Percentiles rank a stretch among this genome's conserved stretches.
These are phyloP conservation scores for Plusia festucae DNA, from an alignment of 2,888 invertebrate species.

Conservation along the genomic window DNA sequence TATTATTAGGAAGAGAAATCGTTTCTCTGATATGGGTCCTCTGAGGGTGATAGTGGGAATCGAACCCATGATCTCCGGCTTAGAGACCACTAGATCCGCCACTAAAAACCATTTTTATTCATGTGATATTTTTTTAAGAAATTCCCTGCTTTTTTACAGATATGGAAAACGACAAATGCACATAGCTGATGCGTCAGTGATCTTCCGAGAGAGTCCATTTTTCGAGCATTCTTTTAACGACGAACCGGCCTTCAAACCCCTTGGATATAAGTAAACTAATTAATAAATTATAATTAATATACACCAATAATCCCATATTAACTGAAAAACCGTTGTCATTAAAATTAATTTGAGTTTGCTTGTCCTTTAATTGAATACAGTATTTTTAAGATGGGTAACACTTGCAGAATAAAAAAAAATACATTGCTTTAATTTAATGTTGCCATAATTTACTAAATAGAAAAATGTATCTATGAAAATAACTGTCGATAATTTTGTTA, in stretches of 20 bases:
- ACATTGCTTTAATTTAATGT: too few relatives aligned
- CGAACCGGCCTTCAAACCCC: slow-evolving; percentile 75
- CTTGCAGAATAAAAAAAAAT: background rate
- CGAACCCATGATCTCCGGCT: too few relatives aligned
- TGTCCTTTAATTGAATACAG: background rate
- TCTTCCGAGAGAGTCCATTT: slow-evolving; percentile 82
- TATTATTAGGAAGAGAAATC: too few relatives aligned
- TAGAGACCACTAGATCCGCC: too few relatives aligned
- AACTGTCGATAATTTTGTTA: too few relatives aligned
- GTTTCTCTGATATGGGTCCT: too few relatives aligned
- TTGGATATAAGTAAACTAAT: slow-evolving; percentile 76
- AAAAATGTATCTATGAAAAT: too few relatives aligned
- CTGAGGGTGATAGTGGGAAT: too few relatives aligned
- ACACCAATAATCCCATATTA: slow-evolving; percentile 29
- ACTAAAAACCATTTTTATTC: too few relatives aligned
- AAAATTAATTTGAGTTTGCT: slow-evolving; percentile 6
- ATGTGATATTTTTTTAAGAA: background rate
- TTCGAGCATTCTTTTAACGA: slow-evolving; percentile 77
- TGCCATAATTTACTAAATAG: too few relatives aligned
- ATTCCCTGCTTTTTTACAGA: slow-evolving; percentile 69
- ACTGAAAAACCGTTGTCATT: slow-evolving; percentile 33
- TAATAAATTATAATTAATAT: slow-evolving; percentile 32
- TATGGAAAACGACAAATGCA: slow-evolving; percentile 86
- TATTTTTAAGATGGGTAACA: slow-evolving; percentile 5
- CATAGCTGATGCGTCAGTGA: slow-evolving; percentile 83